Conservation (phyloP, 1,140 invertebrate genomes). For the Eumeta japonica region DNA sequence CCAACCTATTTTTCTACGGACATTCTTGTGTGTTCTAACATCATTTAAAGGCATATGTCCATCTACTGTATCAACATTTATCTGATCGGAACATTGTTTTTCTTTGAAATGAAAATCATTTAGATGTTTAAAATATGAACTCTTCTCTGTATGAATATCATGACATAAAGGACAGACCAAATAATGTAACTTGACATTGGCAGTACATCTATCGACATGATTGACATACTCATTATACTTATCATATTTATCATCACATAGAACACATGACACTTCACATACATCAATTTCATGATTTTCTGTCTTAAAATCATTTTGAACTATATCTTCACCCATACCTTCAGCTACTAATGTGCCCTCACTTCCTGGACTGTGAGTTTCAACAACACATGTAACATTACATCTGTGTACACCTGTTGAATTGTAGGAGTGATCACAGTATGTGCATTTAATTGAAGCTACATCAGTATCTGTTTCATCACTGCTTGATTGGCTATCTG, state of each 20-base stretch:
- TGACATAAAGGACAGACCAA: constrained; percentile 46
- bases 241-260: constrained; percentile 43
- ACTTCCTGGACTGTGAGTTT: constrained; percentile 36
- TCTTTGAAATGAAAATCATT: constrained; percentile 33
- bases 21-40: constrained; percentile 23
- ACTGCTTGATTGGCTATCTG: constrained; percentile 28
- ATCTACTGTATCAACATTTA: background rate
- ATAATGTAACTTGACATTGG: constrained; percentile 48
- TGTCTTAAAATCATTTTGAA: constrained; percentile 10
- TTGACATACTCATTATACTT: constrained; percentile 41
- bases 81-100: background rate
- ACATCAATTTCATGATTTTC: constrained; percentile 14
- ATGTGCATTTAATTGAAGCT: constrained; percentile 45
- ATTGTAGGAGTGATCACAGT: constrained; percentile 40
- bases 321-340: constrained; percentile 21
- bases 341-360: constrained; percentile 46
- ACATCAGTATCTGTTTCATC: constrained; percentile 52
- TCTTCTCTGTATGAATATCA: constrained; percentile 40
- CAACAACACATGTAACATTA: constrained; percentile 43
- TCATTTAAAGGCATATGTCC: background rate
- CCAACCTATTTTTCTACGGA: constrained; percentile 49
- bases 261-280: constrained; percentile 35
- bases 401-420: constrained; percentile 36
- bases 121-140: constrained; percentile 36
- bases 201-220: constrained; percentile 46